Conservation (phyloP, 2,113 vertebrate species). For the Cheilinus undulatus region DNA sequence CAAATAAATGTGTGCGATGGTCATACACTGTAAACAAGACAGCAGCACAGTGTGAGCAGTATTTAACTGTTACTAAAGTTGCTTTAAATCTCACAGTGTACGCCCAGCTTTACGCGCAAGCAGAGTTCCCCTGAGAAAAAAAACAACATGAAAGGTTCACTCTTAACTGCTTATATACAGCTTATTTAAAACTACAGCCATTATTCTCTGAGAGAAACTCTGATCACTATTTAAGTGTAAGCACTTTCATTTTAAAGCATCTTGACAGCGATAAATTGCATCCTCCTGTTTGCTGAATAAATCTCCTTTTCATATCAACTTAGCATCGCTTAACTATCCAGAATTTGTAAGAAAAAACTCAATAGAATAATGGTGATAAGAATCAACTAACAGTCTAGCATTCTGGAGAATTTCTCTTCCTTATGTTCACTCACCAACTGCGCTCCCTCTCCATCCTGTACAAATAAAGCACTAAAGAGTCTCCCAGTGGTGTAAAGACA, state of each 20-base stretch:
- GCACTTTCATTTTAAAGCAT: slow-evolving; percentile 11
- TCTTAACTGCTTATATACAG: neutral
- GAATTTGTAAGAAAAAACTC: neutral
- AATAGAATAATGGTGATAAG: neutral
- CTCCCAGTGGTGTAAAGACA: slow-evolving; percentile 15
- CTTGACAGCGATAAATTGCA: slow-evolving; percentile 1
- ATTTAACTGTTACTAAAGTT: no score
- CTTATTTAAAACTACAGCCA: neutral
- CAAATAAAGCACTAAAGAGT: slow-evolving; percentile 21
- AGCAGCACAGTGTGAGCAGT: no score
- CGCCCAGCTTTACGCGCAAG: neutral
- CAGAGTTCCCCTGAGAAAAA: neutral
- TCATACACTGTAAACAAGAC: no score
- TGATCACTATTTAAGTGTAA: slow-evolving; percentile 16
- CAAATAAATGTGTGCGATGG: no score
- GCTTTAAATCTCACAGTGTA: no score
- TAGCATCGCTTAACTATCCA: slow-evolving; percentile 14
- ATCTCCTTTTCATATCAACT: neutral
- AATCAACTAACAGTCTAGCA: slow-evolving; percentile 38
- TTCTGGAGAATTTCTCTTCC: slow-evolving; percentile 43
- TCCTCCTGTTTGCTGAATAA: slow-evolving; percentile 8
- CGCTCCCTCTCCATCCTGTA: neutral
- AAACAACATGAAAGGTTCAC: neutral
- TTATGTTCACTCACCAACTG: neutral
- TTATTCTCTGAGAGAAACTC: slow-evolving; percentile 6